Percentiles rank a stretch among this genome's conserved stretches.
Conservation (phyloP, 2,797 vertebrate genomes). For the Bucorvus abyssinicus region DNA sequence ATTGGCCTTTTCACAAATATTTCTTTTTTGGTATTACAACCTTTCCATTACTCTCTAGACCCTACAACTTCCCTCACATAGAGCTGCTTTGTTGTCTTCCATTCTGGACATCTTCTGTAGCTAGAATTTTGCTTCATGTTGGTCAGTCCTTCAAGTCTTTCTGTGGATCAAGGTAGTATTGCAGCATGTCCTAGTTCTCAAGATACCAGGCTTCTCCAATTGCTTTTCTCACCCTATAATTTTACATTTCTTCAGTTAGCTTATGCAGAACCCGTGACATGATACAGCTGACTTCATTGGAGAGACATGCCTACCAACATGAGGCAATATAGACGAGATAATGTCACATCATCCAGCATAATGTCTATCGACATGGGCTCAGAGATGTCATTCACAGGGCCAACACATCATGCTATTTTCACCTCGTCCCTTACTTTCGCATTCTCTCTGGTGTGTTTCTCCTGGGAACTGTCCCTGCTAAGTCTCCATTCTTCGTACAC, state of each 20-base stretch:
- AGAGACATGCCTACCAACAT: neutral
- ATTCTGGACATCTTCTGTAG: neutral
- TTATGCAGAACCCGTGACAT: neutral
- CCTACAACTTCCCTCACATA: rapidly evolving
- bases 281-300: neutral
- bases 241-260: neutral
- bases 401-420: neutral
- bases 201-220: neutral
- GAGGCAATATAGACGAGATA: neutral
- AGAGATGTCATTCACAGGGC: neutral
- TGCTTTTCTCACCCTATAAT: neutral
- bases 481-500: neutral
- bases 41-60: neutral
- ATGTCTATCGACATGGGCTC: neutral
- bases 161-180: neutral
- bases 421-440: neutral
- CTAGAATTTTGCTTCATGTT: neutral
- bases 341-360: neutral
- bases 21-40: neutral
- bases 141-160: neutral
- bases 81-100: neutral
- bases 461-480: rapidly evolving
- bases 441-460: neutral
- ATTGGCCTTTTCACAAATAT: neutral
- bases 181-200: neutral